Evolutionary conservation across 1,140 invertebrate genomes (phyloP).

Genomic region (Phymastichus coffea): DNA sequence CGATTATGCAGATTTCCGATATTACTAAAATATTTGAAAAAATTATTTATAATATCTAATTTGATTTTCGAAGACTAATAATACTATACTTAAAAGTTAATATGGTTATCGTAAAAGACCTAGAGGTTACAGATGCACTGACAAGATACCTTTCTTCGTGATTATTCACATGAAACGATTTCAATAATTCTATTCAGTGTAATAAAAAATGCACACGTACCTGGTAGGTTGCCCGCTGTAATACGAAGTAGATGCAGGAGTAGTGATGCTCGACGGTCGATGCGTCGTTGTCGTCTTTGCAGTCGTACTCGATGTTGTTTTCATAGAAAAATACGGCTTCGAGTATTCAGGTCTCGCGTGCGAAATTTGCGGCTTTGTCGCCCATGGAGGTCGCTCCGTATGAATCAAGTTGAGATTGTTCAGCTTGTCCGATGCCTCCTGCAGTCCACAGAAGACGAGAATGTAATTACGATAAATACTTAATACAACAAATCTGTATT

Average conservation of each 20-base stretch:
- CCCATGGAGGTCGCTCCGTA: conserved; percentile 48
- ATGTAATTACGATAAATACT: not conserved
- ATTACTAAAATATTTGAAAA: no score
- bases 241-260: conserved; percentile 33
- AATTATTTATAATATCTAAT: no score
- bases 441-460: not conserved
- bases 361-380: conserved; percentile 40
- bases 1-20: no score
- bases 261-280: conserved; percentile 19
- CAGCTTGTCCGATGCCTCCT: conserved; percentile 18
- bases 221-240: conserved; percentile 41
- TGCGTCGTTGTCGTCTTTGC: not conserved
- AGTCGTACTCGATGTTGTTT: conserved; percentile 32
- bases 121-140: conserved; percentile 26
- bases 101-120: no score
- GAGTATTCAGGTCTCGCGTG: conserved; percentile 42
- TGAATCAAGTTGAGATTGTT: conserved; percentile 43
- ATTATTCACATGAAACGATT: no score
- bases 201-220: no score
- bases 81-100: no score
- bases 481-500: not conserved
- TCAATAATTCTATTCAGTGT: no score
- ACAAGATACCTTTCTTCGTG: no score
- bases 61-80: no score
- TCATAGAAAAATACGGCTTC: conserved; percentile 48